Evolutionary conservation across 1,140 invertebrate species (phyloP).

Genomic region (Drosophila arizonae): DNA sequence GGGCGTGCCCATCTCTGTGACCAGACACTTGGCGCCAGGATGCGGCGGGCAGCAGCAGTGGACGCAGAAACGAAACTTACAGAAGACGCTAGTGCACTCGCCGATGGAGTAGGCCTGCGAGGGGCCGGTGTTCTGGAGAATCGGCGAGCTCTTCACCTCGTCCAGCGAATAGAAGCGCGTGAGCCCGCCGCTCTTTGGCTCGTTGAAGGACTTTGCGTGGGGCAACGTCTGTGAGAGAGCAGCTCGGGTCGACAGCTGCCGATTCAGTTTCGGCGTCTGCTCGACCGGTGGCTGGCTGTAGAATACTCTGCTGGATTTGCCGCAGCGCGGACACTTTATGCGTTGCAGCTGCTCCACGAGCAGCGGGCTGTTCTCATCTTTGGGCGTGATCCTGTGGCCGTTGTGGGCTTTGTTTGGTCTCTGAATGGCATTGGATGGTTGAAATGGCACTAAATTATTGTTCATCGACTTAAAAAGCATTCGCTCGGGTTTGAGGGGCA

Average conservation of each 20-base stretch:
- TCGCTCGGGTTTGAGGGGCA: constrained; percentile 28
- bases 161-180: constrained; percentile 59
- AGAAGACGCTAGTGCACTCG: constrained; percentile 57
- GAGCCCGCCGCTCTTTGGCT: constrained; percentile 18
- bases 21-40: constrained; percentile 63
- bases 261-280: not conserved
- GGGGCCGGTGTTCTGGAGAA: not conserved
- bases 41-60: constrained; percentile 56
- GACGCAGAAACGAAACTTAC: constrained; percentile 62
- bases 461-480: constrained; percentile 33
- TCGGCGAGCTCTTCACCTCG: constrained; percentile 34
- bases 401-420: constrained; percentile 23
- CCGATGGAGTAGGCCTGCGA: constrained; percentile 40
- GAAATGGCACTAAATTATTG: constrained; percentile 61
- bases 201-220: constrained; percentile 13
- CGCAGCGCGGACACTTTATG: constrained; percentile 68
- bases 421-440: constrained; percentile 54
- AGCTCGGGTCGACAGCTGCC: not conserved
- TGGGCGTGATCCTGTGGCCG: constrained; percentile 20
- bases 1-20: constrained; percentile 67
- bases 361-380: constrained; percentile 44
- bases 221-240: constrained; percentile 58
- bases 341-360: constrained; percentile 58
- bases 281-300: constrained; percentile 16
- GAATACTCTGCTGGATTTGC: constrained; percentile 58